These are phyloP conservation scores for Ceratina japonica DNA, from an alignment of 1,140 invertebrate species.

Conservation along the genomic window DNA sequence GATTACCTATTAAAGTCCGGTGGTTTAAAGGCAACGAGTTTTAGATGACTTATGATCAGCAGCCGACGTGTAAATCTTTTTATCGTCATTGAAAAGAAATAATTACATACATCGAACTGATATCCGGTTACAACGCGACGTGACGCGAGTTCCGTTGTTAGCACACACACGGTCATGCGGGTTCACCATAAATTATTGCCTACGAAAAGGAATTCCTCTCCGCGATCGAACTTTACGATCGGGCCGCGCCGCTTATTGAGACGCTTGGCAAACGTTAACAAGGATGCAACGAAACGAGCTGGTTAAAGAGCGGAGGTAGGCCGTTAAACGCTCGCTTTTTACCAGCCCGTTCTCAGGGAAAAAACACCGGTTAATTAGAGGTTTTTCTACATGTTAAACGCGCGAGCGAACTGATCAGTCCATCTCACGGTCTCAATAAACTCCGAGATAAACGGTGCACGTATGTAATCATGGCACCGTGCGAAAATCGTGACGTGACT, in stretches of 20 bases:
- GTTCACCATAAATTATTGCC: constrained; percentile 50
- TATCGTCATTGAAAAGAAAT: constrained; percentile 28
- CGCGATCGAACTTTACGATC: constrained; percentile 48
- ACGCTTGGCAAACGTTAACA: constrained; percentile 42
- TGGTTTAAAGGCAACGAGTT: neutral
- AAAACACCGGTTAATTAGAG: constrained; percentile 16
- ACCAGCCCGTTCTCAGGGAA: neutral
- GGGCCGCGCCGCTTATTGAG: constrained; percentile 41
- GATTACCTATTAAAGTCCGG: too few relatives aligned
- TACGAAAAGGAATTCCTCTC: constrained; percentile 37
- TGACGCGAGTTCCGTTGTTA: constrained; percentile 23
- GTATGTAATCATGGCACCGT: neutral
- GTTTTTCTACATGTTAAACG: constrained; percentile 11
- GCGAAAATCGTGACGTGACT: neutral
- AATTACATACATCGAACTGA: constrained; percentile 40
- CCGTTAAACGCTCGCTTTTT: neutral
- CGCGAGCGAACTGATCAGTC: neutral
- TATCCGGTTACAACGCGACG: constrained; percentile 40
- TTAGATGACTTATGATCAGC: neutral
- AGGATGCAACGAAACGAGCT: constrained; percentile 17
- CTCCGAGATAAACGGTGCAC: neutral
- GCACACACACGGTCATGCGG: neutral
- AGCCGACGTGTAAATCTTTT: neutral
- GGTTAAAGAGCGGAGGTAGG: neutral
- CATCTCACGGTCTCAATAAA: constrained; percentile 10